phyloP scores from a whole-genome alignment of 1,140 invertebrate genomes.

The Goniozus legneri region DNA sequence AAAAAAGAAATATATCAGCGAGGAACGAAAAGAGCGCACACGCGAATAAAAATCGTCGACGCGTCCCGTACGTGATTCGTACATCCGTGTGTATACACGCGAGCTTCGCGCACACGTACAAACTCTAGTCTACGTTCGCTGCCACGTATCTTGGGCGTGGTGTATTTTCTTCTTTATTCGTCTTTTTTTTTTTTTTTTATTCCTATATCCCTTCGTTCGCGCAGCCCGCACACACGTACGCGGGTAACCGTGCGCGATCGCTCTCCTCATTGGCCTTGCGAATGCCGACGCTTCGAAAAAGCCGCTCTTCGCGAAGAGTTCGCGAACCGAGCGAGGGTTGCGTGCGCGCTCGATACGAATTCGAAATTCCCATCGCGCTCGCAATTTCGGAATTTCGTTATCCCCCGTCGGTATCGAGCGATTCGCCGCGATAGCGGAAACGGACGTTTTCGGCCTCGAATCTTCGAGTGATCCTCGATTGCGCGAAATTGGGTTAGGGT shows the following conservation, averaged over 20 bases:
- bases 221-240: no score
- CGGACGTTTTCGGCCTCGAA: no score
- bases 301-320: no score
- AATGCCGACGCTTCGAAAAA: slow-evolving; percentile 34
- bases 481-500: no score
- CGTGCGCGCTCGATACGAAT: slow-evolving; percentile 21
- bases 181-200: no score
- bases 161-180: slow-evolving; percentile 37
- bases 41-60: slow-evolving; percentile 18
- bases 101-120: background rate
- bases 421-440: no score
- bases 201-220: no score
- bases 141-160: slow-evolving; percentile 42
- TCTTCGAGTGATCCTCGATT: no score
- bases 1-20: background rate
- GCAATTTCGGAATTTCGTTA: background rate
- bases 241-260: no score
- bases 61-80: background rate
- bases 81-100: slow-evolving; percentile 1
- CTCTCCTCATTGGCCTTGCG: slow-evolving; percentile 34
- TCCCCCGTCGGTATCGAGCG: no score
- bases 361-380: slow-evolving; percentile 17
- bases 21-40: slow-evolving; percentile 18
- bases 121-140: slow-evolving; percentile 18
- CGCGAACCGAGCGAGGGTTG: slow-evolving; percentile 27